Conservation (phyloP, 1,140 invertebrate species). For the Cephus cinctus region DNA sequence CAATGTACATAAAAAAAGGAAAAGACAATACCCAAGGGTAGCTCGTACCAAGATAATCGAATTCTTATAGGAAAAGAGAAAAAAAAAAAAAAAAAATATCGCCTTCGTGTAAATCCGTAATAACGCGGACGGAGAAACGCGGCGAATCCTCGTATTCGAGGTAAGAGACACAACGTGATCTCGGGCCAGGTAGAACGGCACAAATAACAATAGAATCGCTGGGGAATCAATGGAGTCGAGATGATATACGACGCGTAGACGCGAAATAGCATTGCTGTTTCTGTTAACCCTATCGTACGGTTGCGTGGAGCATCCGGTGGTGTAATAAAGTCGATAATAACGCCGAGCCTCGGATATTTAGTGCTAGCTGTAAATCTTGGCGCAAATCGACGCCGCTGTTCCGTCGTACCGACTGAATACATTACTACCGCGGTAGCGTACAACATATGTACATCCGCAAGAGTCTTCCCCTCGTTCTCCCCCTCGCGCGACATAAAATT, state of each 20-base stretch:
- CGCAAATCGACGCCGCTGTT: constrained; percentile 45
- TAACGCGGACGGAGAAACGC: too few relatives aligned
- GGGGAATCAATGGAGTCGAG: constrained; percentile 41
- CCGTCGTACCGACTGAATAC: constrained; percentile 35
- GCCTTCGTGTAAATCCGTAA: too few relatives aligned
- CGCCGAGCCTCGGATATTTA: constrained; percentile 47
- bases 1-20: too few relatives aligned
- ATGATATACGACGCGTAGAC: constrained; percentile 46
- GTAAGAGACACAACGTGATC: too few relatives aligned
- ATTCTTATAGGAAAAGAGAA: too few relatives aligned
- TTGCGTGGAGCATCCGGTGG: constrained; percentile 30
- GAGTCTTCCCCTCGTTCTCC: constrained; percentile 13
- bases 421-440: constrained; percentile 36
- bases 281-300: constrained; percentile 42
- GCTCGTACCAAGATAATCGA: too few relatives aligned
- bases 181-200: too few relatives aligned
- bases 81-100: too few relatives aligned
- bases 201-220: too few relatives aligned
- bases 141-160: too few relatives aligned
- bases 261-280: constrained; percentile 42
- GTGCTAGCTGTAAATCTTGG: constrained; percentile 48
- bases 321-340: constrained; percentile 52
- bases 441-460: constrained; percentile 32
- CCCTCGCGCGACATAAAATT: constrained; percentile 32
- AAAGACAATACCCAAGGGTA: too few relatives aligned